Percentiles rank a stretch among this genome's conserved stretches.
phyloP scores from a whole-genome alignment of 2,888 invertebrate species.

The Metalampra italica region DNA sequence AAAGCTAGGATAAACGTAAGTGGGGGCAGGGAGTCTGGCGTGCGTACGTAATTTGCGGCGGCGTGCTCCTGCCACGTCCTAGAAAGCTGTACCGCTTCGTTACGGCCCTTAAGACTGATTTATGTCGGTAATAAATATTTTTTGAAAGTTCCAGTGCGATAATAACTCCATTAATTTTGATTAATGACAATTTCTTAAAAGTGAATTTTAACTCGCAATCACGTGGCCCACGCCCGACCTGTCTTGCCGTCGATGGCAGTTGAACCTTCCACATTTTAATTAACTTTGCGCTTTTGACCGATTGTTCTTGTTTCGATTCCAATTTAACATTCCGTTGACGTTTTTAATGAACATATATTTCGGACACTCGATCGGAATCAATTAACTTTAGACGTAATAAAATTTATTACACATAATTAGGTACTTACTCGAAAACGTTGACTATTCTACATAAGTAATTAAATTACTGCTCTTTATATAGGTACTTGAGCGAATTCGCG shows the following conservation, averaged over 20 bases:
- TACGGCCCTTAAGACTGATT: constrained; percentile 75
- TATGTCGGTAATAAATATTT: constrained; percentile 74
- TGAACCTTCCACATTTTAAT: constrained; percentile 62
- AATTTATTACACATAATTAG: constrained; percentile 10
- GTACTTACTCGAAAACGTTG: neutral
- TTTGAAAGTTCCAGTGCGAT: constrained; percentile 76
- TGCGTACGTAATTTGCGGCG: constrained; percentile 39
- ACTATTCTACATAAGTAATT: neutral
- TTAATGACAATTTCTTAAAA: constrained; percentile 76
- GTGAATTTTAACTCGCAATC: constrained; percentile 62
- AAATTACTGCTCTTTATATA: too few relatives aligned
- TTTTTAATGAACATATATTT: constrained; percentile 28
- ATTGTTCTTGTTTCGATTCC: constrained; percentile 59
- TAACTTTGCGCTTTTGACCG: constrained; percentile 51
- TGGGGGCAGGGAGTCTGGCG: constrained; percentile 7
- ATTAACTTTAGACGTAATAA: constrained; percentile 7
- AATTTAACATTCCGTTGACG: constrained; percentile 32
- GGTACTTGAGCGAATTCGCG: too few relatives aligned
- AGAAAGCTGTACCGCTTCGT: constrained; percentile 69
- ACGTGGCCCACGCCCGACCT: constrained; percentile 37
- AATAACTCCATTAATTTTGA: constrained; percentile 79
- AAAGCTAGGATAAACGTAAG: neutral
- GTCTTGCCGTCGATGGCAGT: constrained; percentile 46
- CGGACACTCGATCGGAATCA: constrained; percentile 9
- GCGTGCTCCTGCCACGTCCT: constrained; percentile 55